These are phyloP conservation scores for Tiliacea citrago DNA, from an alignment of 2,888 invertebrate genomes.

Conservation along the genomic window DNA sequence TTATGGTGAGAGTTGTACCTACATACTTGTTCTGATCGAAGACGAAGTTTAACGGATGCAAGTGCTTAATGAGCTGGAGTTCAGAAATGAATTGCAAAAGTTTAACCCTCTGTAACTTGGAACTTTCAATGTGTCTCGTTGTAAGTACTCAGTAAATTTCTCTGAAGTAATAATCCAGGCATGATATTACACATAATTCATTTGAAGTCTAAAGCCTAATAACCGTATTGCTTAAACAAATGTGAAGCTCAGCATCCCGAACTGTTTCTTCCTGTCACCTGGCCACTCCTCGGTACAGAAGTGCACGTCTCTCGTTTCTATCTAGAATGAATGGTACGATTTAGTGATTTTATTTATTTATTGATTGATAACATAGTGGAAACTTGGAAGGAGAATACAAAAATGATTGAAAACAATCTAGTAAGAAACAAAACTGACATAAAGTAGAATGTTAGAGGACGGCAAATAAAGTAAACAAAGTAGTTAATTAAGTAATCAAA, in stretches of 20 bases:
- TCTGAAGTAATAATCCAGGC: too few species aligned
- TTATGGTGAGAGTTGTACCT: too few species aligned
- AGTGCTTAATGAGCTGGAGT: too few species aligned
- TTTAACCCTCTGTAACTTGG: too few species aligned
- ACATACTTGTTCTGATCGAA: too few species aligned
- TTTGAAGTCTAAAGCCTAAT: conserved; percentile 61
- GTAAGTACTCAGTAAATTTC: too few species aligned
- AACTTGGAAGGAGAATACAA: neutral
- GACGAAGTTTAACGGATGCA: too few species aligned
- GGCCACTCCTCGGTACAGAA: conserved; percentile 93
- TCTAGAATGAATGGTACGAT: conserved; percentile 73
- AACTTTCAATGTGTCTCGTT: too few species aligned
- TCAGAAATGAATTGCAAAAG: too few species aligned
- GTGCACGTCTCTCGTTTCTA: conserved; percentile 85
- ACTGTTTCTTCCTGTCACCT: conserved; percentile 88
- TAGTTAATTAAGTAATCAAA: neutral
- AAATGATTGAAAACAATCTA: neutral
- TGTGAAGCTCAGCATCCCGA: conserved; percentile 93
- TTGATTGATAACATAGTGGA: neutral
- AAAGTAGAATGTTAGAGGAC: too few species aligned
- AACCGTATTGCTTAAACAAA: conserved; percentile 94
- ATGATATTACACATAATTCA: neutral
- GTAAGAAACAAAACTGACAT: neutral
- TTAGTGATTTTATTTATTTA: conserved; percentile 25
- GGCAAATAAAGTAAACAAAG: too few species aligned